Base-by-base conservation (phyloP, 2,113 vertebrate species). In the Tichodroma muraria region DNA sequence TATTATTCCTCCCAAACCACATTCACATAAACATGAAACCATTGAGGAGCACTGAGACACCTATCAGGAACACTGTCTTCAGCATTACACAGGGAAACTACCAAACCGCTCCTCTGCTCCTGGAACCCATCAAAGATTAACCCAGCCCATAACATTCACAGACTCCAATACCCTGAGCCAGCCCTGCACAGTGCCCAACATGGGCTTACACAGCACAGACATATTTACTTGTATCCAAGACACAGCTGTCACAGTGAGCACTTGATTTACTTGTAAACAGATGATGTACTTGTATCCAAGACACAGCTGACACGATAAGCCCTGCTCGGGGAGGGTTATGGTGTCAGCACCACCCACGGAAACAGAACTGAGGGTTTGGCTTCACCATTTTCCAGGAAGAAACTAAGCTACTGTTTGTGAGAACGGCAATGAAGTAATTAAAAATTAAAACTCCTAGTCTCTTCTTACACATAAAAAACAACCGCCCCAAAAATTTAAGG, bases 401-500 rank as follows among this genome's bases (percentile, higher is more conserved):
- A 59, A 40, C 12, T 6, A 37, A 93, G 37, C n/a, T 72, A 15
- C 25, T 53, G 42, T 16, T 45, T 57, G 45, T n/a, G 31, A 93
- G 56, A 93, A 71, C 7, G 12, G 35, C 37, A 87, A 71, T 6
- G 35, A 69, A 65, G 37, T 40, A 68, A 73, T 31, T 64, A 83
- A 79, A 79, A 91, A 40, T 33, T 40, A 66, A 83, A 86, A n/a
- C 6, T 11, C 30, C 11, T 44, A 11, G 38, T 84, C 47, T 33
- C 57, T 47, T 84, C n/a, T 59, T 71, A 86, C 31, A 79, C 19
- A 42, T 11, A 13, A 75, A 82, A 85, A 75, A 1, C 3, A 86
- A 6, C 2, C 2, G 8, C 6, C 5, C 2, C 3, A 4, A 15
- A 23, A 5, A 20, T 33, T 73, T 24, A 42, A 59, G 90, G n/a